phyloP scores from a whole-genome alignment of 2,113 vertebrate genomes.

The Anolis carolinensis region DNA sequence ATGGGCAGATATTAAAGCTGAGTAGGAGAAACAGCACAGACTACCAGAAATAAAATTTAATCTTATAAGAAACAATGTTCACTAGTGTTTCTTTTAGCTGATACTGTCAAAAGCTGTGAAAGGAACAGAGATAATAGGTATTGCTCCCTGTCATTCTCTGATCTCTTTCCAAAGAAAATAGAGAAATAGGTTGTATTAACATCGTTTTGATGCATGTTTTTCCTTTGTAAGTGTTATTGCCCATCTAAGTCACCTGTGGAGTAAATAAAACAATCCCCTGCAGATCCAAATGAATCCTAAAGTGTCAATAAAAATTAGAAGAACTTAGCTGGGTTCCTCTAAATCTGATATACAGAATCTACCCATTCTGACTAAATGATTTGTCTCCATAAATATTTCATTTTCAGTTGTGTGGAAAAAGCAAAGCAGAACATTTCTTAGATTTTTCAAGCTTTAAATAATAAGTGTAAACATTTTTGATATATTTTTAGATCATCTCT shows the following conservation, averaged over 20 bases:
- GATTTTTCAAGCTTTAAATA: neutral
- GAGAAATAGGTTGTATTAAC: neutral
- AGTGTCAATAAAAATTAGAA: neutral
- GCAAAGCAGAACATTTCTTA: neutral
- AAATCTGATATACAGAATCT: neutral
- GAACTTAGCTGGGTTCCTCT: too few species aligned
- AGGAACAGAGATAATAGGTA: neutral
- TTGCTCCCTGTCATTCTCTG: neutral
- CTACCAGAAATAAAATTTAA: neutral
- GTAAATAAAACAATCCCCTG: neutral
- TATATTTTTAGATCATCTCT: neutral
- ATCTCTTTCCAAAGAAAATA: neutral
- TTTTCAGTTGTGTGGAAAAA: neutral
- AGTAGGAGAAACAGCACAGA: neutral
- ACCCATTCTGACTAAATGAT: neutral
- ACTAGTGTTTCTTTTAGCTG: neutral
- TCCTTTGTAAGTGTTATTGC: neutral
- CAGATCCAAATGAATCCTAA: neutral
- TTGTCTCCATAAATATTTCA: neutral
- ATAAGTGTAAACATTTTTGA: neutral
- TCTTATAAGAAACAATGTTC: neutral
- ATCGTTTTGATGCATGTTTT: neutral
- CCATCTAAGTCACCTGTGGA: neutral
- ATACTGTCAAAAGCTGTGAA: neutral
- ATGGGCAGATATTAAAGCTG: neutral